Evolutionary conservation across 2,113 vertebrate genomes (phyloP), one percentile per base, ranked within the genome.

Genomic region (Callionymus lyra): DNA sequence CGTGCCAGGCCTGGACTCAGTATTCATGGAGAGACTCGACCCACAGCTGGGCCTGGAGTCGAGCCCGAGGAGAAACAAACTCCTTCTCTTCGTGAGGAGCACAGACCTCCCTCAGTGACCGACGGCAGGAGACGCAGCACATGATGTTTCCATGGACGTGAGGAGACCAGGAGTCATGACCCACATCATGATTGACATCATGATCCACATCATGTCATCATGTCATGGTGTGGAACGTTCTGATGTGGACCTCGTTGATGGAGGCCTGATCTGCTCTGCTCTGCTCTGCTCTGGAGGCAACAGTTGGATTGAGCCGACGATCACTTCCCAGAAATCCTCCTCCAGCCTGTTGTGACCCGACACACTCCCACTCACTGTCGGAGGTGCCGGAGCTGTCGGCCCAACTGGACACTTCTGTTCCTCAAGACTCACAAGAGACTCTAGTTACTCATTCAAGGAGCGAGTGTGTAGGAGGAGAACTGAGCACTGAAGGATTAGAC

Each of bases 1-100:
- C 40, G 43, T 57, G 63, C 63, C 72, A 70, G 59, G 80, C 79
- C 82, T 77, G 70, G 76, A 62, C 75, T 76, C 80, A 79, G 74
- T 72, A 74, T 80, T 73, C 68, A 65, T 70, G 63, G 69, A 75
- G 61, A 58, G 64, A 72, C 57, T 53, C 50, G 46, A 60, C 78
- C 75, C 68, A 74, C 76, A 80, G 81, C 78, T 80, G 77, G 75
- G 63, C 65, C 62, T 72, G 70, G 73, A 77, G 40, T 49, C 9
- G 21, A 65, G 70, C 73, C 74, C 70, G 74, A 58, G 9, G 41
- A 71, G 67, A 8, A 68, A 70, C n/a, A 68, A 72, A 50, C 33
- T 41, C 70, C 66, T 56, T 65, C 71, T 65, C 68, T 43, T 72
- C 58, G 49, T 72, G 70, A 78, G 64, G 74, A 61, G 60, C 70